A percentile compares a stretch with the other conserved stretches of the same genome.
Conservation (phyloP, 2,888 invertebrate species). For the Allygus modestus region DNA sequence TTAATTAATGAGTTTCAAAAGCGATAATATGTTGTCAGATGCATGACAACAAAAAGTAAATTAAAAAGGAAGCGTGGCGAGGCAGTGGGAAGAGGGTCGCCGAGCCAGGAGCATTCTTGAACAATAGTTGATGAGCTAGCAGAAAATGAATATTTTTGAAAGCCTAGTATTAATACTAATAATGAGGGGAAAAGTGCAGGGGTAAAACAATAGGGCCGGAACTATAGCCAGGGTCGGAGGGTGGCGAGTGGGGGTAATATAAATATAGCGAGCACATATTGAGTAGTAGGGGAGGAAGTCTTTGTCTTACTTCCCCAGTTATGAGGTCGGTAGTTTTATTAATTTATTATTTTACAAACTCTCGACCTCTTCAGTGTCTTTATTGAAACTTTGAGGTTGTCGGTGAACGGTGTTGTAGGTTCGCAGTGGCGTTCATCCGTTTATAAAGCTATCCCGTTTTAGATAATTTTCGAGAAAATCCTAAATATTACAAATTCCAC, state of each 20-base stretch:
- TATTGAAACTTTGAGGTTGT: background rate
- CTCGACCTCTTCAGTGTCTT: background rate
- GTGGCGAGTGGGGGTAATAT: conserved; percentile 16
- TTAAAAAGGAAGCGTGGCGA: conserved; percentile 17
- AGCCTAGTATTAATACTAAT: conserved; percentile 52
- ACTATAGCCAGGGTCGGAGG: conserved; percentile 10
- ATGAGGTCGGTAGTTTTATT: conserved; percentile 24
- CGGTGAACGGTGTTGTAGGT: no score
- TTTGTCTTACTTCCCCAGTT: conserved; percentile 20
- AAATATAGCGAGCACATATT: conserved; percentile 38
- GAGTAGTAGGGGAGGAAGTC: conserved; percentile 25
- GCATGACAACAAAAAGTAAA: conserved; percentile 15
- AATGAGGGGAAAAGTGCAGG: conserved; percentile 50
- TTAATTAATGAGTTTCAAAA: no score
- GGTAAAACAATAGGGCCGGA: conserved; percentile 41
- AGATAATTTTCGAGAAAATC: no score
- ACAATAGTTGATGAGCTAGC: conserved; percentile 53
- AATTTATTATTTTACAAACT: conserved; percentile 14
- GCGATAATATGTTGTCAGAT: no score
- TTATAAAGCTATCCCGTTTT: no score
- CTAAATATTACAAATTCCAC: no score
- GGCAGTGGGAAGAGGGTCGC: background rate
- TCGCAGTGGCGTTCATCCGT: no score
- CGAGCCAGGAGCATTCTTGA: conserved; percentile 46
- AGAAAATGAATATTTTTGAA: conserved; percentile 53